Evolutionary conservation across 2,888 invertebrate species (phyloP), one percentile per base, ranked within the genome.

Genomic region (Mesorhabditis belari): DNA sequence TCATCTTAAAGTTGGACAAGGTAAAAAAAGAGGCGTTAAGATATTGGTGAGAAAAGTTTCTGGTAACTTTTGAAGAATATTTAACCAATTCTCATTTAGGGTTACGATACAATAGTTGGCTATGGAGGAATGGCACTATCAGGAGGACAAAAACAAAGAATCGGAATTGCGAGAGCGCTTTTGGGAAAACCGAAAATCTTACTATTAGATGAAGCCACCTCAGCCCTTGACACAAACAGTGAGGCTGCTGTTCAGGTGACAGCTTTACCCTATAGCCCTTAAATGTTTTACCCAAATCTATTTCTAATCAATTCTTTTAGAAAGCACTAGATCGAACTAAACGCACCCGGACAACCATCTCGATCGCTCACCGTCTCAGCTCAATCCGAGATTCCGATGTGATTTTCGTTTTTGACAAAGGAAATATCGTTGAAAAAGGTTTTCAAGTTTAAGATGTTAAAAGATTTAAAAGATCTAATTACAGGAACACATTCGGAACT

Each of bases 201-300:
- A 25, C 70, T 82, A 3, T 67, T 82, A 59, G 82, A 82, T 67
- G 82, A 82, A 61, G 82, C 82, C 2, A 82, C 82, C 0, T 80
- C 80, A 65, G 82, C 82, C 5, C 65, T 82, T 19, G 82, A 82
- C 61, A 73, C 82, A 2, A 81, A 82, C 59, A 80, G 80, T n/a
- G 82, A 82, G 69, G 58, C 65, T 23, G 65, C 81, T 76, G 82
- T 82, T 1, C 69, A 71, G 61, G 67, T 67, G 21, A 44, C 44
- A 44, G n/a, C n/a, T 44, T 17, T 12, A 44, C n/a, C n/a, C 12
- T n/a, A n/a, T 12, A 17, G n/a, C n/a, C n/a, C n/a, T n/a, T n/a
- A n/a, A n/a, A 35, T 35, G 44, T 35, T 17, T 35, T 35, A 9
- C 44, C n/a, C n/a, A 35, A 35, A 17, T 35, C 44, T 17, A 35